Evolutionary conservation across 92 coral and sea anemone genomes (phyloP).

Genomic region (Zoanthus gigantus): DNA sequence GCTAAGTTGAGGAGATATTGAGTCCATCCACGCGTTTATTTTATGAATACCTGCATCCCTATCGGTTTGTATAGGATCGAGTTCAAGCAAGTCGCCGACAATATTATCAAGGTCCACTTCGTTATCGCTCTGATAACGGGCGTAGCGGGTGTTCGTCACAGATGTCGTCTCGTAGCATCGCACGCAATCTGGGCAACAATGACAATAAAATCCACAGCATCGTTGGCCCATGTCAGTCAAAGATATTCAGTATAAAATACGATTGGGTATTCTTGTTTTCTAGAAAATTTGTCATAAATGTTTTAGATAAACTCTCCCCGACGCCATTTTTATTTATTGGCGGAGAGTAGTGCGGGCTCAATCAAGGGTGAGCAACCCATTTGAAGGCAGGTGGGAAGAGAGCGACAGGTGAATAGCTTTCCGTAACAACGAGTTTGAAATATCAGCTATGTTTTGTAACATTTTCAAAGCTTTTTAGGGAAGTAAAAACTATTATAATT

Average conservation of each 20-base stretch:
- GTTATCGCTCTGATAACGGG: slow-evolving; percentile 90
- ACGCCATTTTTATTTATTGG: slow-evolving; percentile 15
- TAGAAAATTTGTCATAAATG: background rate
- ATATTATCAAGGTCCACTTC: slow-evolving; percentile 86
- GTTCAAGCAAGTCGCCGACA: slow-evolving; percentile 87
- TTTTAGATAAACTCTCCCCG: background rate
- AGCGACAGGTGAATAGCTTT: too few species aligned
- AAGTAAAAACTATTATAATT: too few species aligned
- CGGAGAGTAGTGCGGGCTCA: slow-evolving; percentile 34
- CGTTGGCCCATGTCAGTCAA: slow-evolving; percentile 74
- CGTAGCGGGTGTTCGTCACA: slow-evolving; percentile 81
- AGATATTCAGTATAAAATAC: background rate
- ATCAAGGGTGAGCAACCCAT: background rate
- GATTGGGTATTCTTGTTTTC: background rate
- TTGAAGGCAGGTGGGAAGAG: too few species aligned
- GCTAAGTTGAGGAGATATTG: slow-evolving; percentile 76
- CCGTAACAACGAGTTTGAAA: too few species aligned
- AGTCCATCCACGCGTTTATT: slow-evolving; percentile 91
- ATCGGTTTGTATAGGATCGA: slow-evolving; percentile 90
- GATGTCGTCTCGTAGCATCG: slow-evolving; percentile 72
- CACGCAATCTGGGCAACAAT: slow-evolving; percentile 69
- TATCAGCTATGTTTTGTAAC: too few species aligned
- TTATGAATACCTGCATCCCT: slow-evolving; percentile 78
- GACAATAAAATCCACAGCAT: slow-evolving; percentile 75
- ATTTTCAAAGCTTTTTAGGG: too few species aligned